Evolutionary conservation across 53 echinoderm and acorn worm species (phyloP), one percentile per base, ranked within the genome.

Genomic region (Holothuria scabra): DNA sequence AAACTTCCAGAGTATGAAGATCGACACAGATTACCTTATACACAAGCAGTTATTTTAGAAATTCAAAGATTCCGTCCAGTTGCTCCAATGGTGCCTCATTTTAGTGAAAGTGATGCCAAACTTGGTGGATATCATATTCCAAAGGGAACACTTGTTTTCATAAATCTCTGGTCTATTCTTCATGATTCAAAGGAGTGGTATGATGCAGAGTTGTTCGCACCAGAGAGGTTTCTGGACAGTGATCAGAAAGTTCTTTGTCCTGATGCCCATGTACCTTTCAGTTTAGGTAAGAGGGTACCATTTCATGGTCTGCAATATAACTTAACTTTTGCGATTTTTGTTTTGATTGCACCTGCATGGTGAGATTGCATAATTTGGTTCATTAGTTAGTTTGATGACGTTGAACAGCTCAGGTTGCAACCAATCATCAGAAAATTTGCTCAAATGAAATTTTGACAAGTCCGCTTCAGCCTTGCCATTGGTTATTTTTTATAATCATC

Each of bases 271-370:
- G 89, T 76, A 25, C 85, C 88, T 1, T 92, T 92, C 59, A 85
- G 92, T 9, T 44, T 85, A 29, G 92, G 92, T 92, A 83, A 67
- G 85, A n/a, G n/a, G n/a, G n/a, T n/a, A n/a, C n/a, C n/a, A n/a
- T n/a, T n/a, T n/a, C n/a, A n/a, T n/a, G n/a, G n/a, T n/a, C n/a
- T n/a, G n/a, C n/a, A n/a, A n/a, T n/a, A n/a, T n/a, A n/a, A n/a
- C n/a, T n/a, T n/a, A n/a, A n/a, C n/a, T n/a, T n/a, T n/a, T n/a
- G n/a, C n/a, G n/a, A n/a, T n/a, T n/a, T n/a, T n/a, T n/a, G n/a
- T n/a, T n/a, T n/a, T n/a, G n/a, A n/a, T n/a, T n/a, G n/a, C n/a
- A n/a, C n/a, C n/a, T n/a, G n/a, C n/a, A n/a, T n/a, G n/a, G n/a
- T n/a, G n/a, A n/a, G n/a, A n/a, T n/a, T n/a, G n/a, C n/a, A n/a